Base-by-base conservation (phyloP, 2,113 vertebrate species). In the Girardinichthys multiradiatus region DNA sequence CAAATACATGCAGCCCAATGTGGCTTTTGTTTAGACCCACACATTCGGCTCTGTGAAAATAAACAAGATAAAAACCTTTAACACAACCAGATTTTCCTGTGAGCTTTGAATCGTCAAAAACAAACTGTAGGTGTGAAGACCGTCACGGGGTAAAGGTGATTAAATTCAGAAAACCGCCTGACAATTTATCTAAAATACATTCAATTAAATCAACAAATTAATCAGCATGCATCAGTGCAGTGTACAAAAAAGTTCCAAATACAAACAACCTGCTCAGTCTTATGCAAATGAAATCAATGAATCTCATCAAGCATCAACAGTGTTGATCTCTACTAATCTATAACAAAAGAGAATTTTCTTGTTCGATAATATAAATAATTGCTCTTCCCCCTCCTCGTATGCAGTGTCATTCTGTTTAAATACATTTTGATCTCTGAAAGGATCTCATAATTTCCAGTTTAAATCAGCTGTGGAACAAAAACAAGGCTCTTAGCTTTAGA, bases 41-140 rank as follows among this genome's bases (percentile, higher is more conserved):
- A 35, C 67, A 57, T 82, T 77, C 48, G 72, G 78, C 57, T 27
- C n/a, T 13, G 59, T 57, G 39, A 68, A 76, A 90, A 85, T 79
- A 83, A 83, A 86, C 79, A 39, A 87, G 79, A 84, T 87, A 77
- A 79, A 83, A 62, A 77, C 71, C 48, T 57, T 77, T 42, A 76
- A 69, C 76, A 54, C 68, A 84, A 84, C 66, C 79, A 66, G 81
- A 79, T 82, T 77, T 77, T 73, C 29, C 64, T 28, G 17, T 63
- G 61, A 80, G 77, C 68, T 81, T 72, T 72, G 27, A 70, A 59
- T 80, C 51, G 67, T 30, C 75, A 68, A 73, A n/a, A 65, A 72
- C 68, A 70, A 74, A 61, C 29, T 7, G 21, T 65, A 27, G 27
- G 26, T 42, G 54, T 66, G 29, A 80, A 51, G 42, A 65, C 70